Base-by-base conservation (phyloP, 2,888 invertebrate genomes). In the Hirtodrosophila alboralis region DNA sequence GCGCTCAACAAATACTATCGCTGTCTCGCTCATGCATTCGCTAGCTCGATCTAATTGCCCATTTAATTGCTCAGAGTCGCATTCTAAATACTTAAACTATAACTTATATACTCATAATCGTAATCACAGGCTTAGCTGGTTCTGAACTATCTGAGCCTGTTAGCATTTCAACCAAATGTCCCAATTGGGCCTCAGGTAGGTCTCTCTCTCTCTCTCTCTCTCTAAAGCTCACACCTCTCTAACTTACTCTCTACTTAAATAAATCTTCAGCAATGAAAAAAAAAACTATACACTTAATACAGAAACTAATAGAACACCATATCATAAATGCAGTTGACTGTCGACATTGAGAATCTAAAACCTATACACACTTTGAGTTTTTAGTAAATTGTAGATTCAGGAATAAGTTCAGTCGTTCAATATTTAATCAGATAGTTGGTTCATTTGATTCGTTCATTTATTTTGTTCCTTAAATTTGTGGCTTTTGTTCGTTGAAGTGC, bases 21-120 rank as follows among this genome's bases (percentile, higher is more conserved):
- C 79, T 84, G 53, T 72, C 57, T 64, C 62, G 58, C 79, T 64
- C 67, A 81, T 54, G 75, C 81, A 84, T 72, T 63, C 57, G 86
- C 81, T 69, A 66, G 74, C 73, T 84, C 73, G 65, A 61, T 84
- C 44, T 61, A 54, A 47, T 12, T 48, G 53, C 31, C 54, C 63
- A 54, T 69, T 52, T 51, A 41, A 59, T 54, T 73, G 44, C 47
- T 74, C 61, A 41, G 69, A 60, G 51, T 57, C 67, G 68, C 74
- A 54, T 73, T 69, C 28, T 12, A 51, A 56, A 13, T 41, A 28
- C 40, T 45, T 37, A 34, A 33, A 45, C 23, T 51, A 30, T 49
- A 64, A n/a, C n/a, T n/a, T n/a, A n/a, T n/a, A n/a, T n/a, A n/a
- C n/a, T 38, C 49, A 43, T 52, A 51, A 45, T 67, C 48, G 45